Conservation (phyloP, 2,113 vertebrate genomes). For the Ammospiza caudacuta region DNA sequence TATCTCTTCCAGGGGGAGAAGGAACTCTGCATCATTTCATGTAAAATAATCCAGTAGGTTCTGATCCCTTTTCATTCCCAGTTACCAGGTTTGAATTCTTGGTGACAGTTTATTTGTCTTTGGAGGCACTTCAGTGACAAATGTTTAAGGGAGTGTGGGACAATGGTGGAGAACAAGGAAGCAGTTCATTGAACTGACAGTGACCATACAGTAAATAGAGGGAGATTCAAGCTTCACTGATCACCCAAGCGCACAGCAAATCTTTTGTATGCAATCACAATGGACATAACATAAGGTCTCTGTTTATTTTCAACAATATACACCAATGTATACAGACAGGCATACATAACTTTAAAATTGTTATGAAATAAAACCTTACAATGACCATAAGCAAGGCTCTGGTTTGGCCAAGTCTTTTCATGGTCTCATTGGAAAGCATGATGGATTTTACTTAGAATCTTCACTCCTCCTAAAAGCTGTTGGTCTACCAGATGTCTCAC, state of each 20-base stretch:
- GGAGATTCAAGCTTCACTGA: slow-evolving; percentile 82
- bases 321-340: slow-evolving; percentile 32
- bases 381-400: not conserved
- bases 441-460: not conserved
- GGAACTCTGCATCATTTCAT: slow-evolving; percentile 30
- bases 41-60: slow-evolving; percentile 64
- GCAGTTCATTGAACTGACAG: slow-evolving; percentile 88
- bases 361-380: not conserved
- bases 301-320: slow-evolving; percentile 79
- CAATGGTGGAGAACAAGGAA: slow-evolving; percentile 83
- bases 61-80: slow-evolving; percentile 51
- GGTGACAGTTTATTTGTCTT: slow-evolving; percentile 84
- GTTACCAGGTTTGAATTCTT: slow-evolving; percentile 76
- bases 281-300: slow-evolving; percentile 79
- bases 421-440: not conserved
- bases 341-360: slow-evolving; percentile 25
- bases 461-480: not conserved
- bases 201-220: slow-evolving; percentile 88
- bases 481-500: not conserved
- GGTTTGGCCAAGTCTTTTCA: not conserved
- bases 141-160: slow-evolving; percentile 85
- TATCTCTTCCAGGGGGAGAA: not conserved
- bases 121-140: slow-evolving; percentile 83
- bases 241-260: slow-evolving; percentile 76
- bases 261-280: slow-evolving; percentile 82